Conservation (phyloP, 2,888 invertebrate genomes). For the Halictus ligatus region DNA sequence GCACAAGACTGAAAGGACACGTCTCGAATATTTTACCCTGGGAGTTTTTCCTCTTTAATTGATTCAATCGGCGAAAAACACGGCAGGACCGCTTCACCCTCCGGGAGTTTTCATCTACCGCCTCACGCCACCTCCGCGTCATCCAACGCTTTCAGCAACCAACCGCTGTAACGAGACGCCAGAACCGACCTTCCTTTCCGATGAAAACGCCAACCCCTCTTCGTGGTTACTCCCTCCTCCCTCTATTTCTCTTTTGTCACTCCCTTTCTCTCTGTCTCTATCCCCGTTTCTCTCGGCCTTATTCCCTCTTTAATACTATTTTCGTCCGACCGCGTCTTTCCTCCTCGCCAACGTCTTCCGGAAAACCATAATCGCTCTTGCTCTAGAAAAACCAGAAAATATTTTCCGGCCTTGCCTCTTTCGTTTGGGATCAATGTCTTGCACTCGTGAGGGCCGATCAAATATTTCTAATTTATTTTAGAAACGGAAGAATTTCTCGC, state of each 20-base stretch:
- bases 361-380: not conserved
- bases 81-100: slow-evolving; percentile 76
- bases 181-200: slow-evolving; percentile 79
- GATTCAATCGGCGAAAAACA: slow-evolving; percentile 85
- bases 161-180: slow-evolving; percentile 83
- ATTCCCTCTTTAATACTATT: slow-evolving; percentile 38
- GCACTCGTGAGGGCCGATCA: too few species aligned
- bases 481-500: not conserved
- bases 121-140: slow-evolving; percentile 58
- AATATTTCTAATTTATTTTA: not conserved
- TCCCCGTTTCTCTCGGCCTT: slow-evolving; percentile 37
- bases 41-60: slow-evolving; percentile 83
- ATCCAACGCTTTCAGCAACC: slow-evolving; percentile 74
- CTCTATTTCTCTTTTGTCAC: slow-evolving; percentile 3
- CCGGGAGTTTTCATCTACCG: slow-evolving; percentile 66
- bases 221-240: slow-evolving; percentile 65
- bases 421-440: too few species aligned
- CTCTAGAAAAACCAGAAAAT: too few species aligned
- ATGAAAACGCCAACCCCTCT: slow-evolving; percentile 77
- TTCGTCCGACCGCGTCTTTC: slow-evolving; percentile 27
- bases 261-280: slow-evolving; percentile 14
- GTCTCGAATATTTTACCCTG: slow-evolving; percentile 78
- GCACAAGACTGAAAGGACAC: slow-evolving; percentile 68
- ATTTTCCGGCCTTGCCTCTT: too few species aligned
- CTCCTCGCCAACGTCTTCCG: not conserved